Evolutionary conservation across 2,797 vertebrate species (phyloP), one percentile per base, ranked within the genome.

Genomic region (Tokudaia muenninki): DNA sequence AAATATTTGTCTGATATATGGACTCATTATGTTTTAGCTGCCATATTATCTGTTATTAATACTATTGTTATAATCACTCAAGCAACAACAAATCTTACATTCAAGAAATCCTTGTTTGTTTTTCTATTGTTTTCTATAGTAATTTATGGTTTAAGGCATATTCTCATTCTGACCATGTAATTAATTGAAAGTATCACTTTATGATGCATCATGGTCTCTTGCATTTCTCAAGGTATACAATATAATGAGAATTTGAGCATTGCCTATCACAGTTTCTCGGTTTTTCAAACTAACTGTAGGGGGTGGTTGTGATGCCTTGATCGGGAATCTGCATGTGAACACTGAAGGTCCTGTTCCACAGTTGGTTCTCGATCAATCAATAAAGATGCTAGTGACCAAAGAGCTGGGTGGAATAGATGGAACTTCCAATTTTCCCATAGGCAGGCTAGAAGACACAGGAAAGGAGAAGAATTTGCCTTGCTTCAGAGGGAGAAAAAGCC

Each of bases 81-180:
- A 90, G 50, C 63, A 83, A 47, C 61, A 84, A 77, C 94, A 70
- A 88, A 44, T 82, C 72, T 84, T 93, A 89, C 37, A 65, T 89
- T 90, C 77, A 78, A 77, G n/a, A 72, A 95, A 77, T 80, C 26
- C 55, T 26, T 55, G n/a, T 14, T 82, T 94, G 67, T 93, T 90
- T 90, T 96, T 82, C 17, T 95, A 61, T 31, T 94, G 77, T 91
- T 90, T 94, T 34, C 22, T 72, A 52, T 96, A 47, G 3, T 86
- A 92, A 77, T 84, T 63, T 75, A 37, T 67, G 47, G 26, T 82
- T 77, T 95, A 88, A 93, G 52, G 90, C 61, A 65, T 37, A 79
- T 92, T 94, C 75, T 83, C 34, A 79, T 94, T 95, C 75, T 90
- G 63, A 94, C 50, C 65, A 41, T 72, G 57, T 94, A 94, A 82